phyloP scores from a whole-genome alignment of 2,797 vertebrate genomes.

The Hippopotamyrus pictus region DNA sequence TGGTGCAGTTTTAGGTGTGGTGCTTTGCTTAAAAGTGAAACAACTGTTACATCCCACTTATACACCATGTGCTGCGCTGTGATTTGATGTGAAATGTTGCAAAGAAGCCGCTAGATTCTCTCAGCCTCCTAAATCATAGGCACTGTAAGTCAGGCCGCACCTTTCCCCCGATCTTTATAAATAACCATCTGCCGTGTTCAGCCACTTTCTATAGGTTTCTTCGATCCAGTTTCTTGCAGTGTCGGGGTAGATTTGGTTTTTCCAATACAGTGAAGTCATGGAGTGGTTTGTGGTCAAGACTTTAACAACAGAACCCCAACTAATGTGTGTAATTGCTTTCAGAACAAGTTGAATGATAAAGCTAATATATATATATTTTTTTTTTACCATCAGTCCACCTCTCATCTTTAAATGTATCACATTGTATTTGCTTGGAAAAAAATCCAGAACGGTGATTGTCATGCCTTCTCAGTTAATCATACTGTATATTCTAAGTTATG shows the following conservation, averaged over 20 bases:
- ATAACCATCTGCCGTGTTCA: background rate
- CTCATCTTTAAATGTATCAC: background rate
- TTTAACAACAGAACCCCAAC: background rate
- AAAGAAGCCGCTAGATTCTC: background rate
- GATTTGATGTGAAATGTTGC: background rate
- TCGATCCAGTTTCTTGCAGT: background rate
- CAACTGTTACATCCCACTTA: background rate
- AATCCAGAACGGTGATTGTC: background rate
- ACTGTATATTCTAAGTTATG: background rate
- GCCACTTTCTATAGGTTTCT: background rate
- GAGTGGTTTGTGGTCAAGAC: background rate
- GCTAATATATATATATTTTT: background rate
- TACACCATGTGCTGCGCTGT: background rate
- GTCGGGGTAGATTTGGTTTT: background rate
- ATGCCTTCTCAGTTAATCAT: background rate
- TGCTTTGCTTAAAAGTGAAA: background rate
- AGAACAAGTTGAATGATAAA: background rate
- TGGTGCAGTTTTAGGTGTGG: background rate
- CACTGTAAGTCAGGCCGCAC: background rate
- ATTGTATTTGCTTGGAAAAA: background rate
- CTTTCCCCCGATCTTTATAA: background rate
- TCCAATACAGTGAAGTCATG: background rate
- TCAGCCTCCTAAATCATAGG: background rate
- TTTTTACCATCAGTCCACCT: background rate
- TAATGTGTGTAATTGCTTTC: background rate